Conservation (phyloP, 1,140 invertebrate genomes). For the Eueides isabella region DNA sequence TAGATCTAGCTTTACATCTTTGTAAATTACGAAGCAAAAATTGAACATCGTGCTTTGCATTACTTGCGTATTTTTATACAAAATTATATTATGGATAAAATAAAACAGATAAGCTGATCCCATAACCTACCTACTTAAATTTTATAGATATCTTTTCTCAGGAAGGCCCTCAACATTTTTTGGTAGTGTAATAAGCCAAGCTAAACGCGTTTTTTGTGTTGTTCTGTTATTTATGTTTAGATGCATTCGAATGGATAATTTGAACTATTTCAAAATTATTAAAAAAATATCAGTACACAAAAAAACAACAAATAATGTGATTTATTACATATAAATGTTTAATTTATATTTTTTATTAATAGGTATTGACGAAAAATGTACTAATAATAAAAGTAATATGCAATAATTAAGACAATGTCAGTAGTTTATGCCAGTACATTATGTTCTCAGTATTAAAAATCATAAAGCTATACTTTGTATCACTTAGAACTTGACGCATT, state of each 20-base stretch:
- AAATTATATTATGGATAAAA: constrained; percentile 10
- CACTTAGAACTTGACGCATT: not conserved
- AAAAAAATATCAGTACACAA: not conserved
- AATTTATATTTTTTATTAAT: too few relatives aligned
- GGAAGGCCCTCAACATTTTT: not conserved
- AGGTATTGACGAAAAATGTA: too few relatives aligned
- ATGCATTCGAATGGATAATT: not conserved
- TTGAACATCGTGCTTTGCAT: not conserved
- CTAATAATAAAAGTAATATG: too few relatives aligned
- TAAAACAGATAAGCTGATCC: constrained; percentile 8
- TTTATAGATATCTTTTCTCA: constrained; percentile 16
- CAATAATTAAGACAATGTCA: too few relatives aligned
- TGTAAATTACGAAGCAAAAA: constrained; percentile 8
- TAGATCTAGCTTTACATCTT: not conserved
- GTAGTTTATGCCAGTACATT: too few relatives aligned
- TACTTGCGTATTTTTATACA: constrained; percentile 10
- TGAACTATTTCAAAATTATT: not conserved
- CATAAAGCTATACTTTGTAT: too few relatives aligned
- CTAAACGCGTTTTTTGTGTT: not conserved
- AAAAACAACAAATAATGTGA: too few relatives aligned
- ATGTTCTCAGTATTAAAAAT: too few relatives aligned
- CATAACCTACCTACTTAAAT: not conserved
- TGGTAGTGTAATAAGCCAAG: not conserved
- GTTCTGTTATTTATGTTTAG: not conserved
- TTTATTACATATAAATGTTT: too few relatives aligned